Conservation (phyloP, 1,140 invertebrate species). For the Plodia interpunctella region DNA sequence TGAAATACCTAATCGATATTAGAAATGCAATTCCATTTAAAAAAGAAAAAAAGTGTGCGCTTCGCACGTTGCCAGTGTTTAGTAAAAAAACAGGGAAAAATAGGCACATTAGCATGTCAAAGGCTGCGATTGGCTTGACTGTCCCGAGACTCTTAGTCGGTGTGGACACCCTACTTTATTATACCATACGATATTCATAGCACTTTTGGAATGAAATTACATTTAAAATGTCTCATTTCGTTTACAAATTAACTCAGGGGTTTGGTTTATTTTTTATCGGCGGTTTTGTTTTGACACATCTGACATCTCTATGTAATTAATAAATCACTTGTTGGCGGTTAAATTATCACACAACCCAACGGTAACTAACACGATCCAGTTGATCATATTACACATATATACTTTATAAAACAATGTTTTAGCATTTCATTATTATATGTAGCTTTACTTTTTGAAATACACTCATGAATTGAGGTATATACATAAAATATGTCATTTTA, state of each 20-base stretch:
- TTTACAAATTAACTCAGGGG: slow-evolving; percentile 12
- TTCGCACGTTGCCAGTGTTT: slow-evolving; percentile 13
- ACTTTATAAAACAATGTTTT: no score
- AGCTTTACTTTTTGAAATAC: no score
- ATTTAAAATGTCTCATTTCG: slow-evolving; percentile 8
- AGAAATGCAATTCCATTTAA: neutral
- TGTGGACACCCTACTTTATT: slow-evolving; percentile 28
- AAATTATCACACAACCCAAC: no score
- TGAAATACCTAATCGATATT: no score
- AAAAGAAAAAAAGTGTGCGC: neutral
- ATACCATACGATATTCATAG: slow-evolving; percentile 30
- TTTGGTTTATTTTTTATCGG: slow-evolving; percentile 1
- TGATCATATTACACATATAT: no score
- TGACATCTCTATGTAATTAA: neutral
- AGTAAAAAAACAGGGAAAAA: slow-evolving; percentile 20
- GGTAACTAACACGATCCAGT: no score
- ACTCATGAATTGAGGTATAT: no score
- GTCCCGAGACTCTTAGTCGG: slow-evolving; percentile 19
- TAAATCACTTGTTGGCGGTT: no score
- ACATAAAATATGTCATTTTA: no score
- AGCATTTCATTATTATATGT: no score
- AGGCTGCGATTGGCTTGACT: slow-evolving; percentile 26
- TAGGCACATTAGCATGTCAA: slow-evolving; percentile 41
- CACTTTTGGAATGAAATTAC: slow-evolving; percentile 20
- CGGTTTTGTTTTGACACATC: neutral